Base-by-base conservation (phyloP, 2,888 invertebrate genomes). In the Ectropis crepuscularia region DNA sequence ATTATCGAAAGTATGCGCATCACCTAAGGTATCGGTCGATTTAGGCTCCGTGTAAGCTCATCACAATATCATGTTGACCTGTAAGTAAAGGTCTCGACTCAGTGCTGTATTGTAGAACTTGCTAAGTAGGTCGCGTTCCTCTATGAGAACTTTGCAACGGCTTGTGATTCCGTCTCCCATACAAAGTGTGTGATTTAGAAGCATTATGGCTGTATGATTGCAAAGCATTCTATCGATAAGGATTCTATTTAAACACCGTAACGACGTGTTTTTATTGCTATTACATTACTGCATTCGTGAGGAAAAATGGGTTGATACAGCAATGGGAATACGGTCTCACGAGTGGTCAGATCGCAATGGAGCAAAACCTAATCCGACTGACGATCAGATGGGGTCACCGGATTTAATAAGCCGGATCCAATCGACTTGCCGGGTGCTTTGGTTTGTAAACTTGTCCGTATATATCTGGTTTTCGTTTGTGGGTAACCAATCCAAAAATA, bases 311-410 rank as follows among this genome's bases (percentile, higher is more conserved):
- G 37, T 4, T 70, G 69, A 10, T 51, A 7, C 6, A 0, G 11
- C n/a, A 12, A 53, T 10, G 53, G 48, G 16, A 57, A 47, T 38
- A 73, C 66, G 71, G 70, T 74, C 63, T 71, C 73, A 69, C 72
- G 68, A 55, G 74, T 76, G 75, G 78, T 75, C 74, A 79, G 79
- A 86, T 84, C 88, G 85, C 85, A n/a, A n/a, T n/a, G 81, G 77
- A 80, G 43, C 36, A 42, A 41, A 50, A 38, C 53, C 12, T 37
- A 84, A 83, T 85, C 78, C 82, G 73, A 86, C 85, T 82, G 76
- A 74, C 85, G 88, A 92, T 91, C 92, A 92, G 90, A 92, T 92
- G 91, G 86, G 92, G 92, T 92, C 92, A 91, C 86, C 89, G 89
- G 87, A 90, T 92, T 92, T 89, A 91, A 91, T 92, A 87, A 90